Evolutionary conservation across 2,797 vertebrate species (phyloP), one percentile per base, ranked within the genome.

Genomic region (Pterois miles): DNA sequence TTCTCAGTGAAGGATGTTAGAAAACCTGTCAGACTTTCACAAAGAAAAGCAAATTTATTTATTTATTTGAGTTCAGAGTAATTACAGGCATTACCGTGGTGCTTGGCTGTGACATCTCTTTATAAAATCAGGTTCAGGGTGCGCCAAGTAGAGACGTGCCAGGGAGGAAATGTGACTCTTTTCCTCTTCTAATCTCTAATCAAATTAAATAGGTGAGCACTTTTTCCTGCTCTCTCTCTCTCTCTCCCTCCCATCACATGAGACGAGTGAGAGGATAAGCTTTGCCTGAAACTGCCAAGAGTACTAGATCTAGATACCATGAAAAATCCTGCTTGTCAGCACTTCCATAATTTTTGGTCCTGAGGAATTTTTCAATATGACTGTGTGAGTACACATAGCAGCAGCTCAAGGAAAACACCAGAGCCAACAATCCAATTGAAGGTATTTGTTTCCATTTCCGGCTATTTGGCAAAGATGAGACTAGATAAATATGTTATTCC

Each of bases 51-150:
- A 91, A 87, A 92, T 87, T 93, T 89, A 95, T 96, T 95, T 95
- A 95, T 96, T 96, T 95, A 94, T 95, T 94, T 94, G 91, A 94
- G 93, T 96, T 95, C 93, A 95, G 92, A 95, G 93, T 95, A 96
- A 96, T 96, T 96, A 96, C 84, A 92, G 85, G 91, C 91, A 91
- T 95, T 94, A 94, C 90, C 27, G 67, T 36, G 50, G 86, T 58
- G 90, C 93, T 87, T 85, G 91, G 90, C 91, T 86, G 85, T 95
- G 94, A 96, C 93, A 93, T 90, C 88, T 93, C 93, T 95, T 95
- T 93, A 93, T 92, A 91, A 92, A 94, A 93, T 94, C 93, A 94
- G 91, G 93, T 95, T 92, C 93, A 94, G 90, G 88, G 91, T 87
- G 92, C 85, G 81, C 78, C 82, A 86, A 90, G 93, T 86, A 89